Evolutionary conservation across 30 jellyfish, hydroid and myxozoan species (phyloP).

Genomic region (Pseudorhiza aurosa): DNA sequence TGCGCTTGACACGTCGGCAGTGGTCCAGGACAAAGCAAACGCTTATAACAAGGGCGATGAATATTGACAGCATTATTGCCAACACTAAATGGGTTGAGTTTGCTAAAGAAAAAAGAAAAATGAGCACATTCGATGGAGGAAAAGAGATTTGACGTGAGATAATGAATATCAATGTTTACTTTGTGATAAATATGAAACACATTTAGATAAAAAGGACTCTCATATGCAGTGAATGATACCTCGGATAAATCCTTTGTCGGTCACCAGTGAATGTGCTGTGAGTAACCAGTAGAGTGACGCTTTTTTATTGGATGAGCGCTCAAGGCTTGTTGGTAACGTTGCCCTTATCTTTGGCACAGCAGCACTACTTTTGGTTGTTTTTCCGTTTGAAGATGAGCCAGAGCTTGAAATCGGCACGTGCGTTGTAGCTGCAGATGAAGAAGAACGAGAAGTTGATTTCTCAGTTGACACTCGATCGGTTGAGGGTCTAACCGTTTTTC

Average conservation of each 20-base stretch:
- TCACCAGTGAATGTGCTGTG: slow-evolving; percentile 77
- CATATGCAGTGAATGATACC: no score
- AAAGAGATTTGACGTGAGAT: no score
- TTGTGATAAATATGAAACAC: no score
- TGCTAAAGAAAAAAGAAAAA: slow-evolving; percentile 50
- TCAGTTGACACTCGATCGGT: neutral
- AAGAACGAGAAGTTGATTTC: slow-evolving; percentile 17
- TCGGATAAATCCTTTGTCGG: slow-evolving; percentile 76
- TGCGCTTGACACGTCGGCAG: slow-evolving; percentile 75
- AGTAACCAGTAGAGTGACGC: slow-evolving; percentile 76
- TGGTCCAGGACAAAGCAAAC: slow-evolving; percentile 84
- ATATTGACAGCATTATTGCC: slow-evolving; percentile 80
- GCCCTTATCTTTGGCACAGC: slow-evolving; percentile 1
- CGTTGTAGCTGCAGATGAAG: slow-evolving; percentile 50
- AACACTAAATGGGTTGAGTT: slow-evolving; percentile 76
- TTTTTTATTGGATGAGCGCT: slow-evolving; percentile 34
- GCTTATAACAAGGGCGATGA: slow-evolving; percentile 80
- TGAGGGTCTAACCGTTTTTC: slow-evolving; percentile 11
- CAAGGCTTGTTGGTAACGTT: slow-evolving; percentile 30
- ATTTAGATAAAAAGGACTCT: no score
- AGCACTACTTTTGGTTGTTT: neutral
- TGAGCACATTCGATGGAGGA: no score
- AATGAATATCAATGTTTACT: no score
- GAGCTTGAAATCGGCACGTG: slow-evolving; percentile 47
- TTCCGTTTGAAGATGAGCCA: neutral